Percentiles rank a stretch among this genome's conserved stretches.
phyloP scores from a whole-genome alignment of 2,113 vertebrate genomes.

The Lophura nycthemera region DNA sequence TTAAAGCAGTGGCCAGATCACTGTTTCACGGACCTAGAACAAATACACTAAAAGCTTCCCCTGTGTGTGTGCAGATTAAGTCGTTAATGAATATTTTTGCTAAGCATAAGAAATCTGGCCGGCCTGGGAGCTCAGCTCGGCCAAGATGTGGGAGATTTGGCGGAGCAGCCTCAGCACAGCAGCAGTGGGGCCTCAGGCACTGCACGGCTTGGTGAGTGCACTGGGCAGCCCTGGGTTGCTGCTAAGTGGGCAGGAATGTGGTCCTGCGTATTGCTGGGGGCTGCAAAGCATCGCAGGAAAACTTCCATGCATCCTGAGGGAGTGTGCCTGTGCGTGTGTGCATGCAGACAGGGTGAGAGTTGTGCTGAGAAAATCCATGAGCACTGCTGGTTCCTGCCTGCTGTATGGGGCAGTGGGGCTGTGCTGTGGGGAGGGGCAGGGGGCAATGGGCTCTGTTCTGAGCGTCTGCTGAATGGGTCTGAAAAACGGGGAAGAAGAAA shows the following conservation, averaged over 20 bases:
- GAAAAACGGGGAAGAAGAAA: neutral
- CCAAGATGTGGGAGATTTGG: conserved; percentile 29
- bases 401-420: neutral
- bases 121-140: conserved; percentile 18
- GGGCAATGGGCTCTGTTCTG: rapidly evolving
- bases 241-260: neutral
- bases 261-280: neutral
- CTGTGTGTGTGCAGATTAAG: conserved; percentile 44
- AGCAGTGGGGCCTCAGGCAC: neutral
- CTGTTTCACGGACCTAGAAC: conserved; percentile 50
- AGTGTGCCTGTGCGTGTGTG: rapidly evolving
- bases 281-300: neutral
- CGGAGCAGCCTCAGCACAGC: neutral
- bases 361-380: neutral
- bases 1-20: conserved; percentile 47
- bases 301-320: neutral
- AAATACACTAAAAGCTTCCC: conserved; percentile 63
- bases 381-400: neutral
- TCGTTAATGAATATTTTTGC: conserved; percentile 63
- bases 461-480: neutral
- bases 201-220: neutral
- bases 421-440: neutral
- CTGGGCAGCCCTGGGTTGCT: neutral
- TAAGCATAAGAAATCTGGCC: conserved; percentile 57
- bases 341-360: rapidly evolving